phyloP scores from a whole-genome alignment of 2,113 vertebrate genomes.

The Leptodactylus fuscus region DNA sequence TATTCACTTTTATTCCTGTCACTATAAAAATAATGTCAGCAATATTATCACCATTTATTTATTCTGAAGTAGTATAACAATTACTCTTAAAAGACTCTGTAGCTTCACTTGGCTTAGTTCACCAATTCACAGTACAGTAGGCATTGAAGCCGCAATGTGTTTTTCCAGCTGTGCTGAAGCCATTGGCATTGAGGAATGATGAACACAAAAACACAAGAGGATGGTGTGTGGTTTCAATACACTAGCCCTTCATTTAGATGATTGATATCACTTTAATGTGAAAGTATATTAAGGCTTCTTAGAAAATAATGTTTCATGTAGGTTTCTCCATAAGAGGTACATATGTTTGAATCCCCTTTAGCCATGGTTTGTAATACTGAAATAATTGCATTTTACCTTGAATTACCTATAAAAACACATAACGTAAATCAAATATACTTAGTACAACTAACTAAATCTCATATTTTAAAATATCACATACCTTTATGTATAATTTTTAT shows the following conservation, averaged over 20 bases:
- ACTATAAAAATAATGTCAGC: neutral
- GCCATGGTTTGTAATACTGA: neutral
- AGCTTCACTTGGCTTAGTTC: constrained; percentile 3
- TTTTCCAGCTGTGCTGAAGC: constrained; percentile 47
- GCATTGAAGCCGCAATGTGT: constrained; percentile 10
- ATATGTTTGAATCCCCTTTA: neutral
- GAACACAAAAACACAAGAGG: constrained; percentile 8
- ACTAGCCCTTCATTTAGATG: constrained; percentile 17
- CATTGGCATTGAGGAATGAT: constrained; percentile 13
- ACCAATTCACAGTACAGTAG: constrained; percentile 36
- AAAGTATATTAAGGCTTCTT: constrained; percentile 2
- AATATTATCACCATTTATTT: constrained; percentile 27
- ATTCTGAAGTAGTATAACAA: constrained; percentile 23
- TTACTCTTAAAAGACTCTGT: constrained; percentile 9
- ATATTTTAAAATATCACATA: no score
- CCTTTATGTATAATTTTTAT: no score
- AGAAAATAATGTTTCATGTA: neutral
- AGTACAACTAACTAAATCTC: no score
- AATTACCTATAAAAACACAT: neutral
- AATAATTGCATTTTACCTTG: neutral
- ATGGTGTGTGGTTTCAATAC: neutral
- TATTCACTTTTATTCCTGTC: neutral
- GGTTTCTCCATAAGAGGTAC: neutral
- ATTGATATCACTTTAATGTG: constrained; percentile 43
- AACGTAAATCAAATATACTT: neutral